Percentiles rank a stretch among this genome's conserved stretches.
These are phyloP conservation scores for Apostichopus parvimensis DNA, from an alignment of 35 echinoderm and acorn worm genomes.

Conservation along the genomic window DNA sequence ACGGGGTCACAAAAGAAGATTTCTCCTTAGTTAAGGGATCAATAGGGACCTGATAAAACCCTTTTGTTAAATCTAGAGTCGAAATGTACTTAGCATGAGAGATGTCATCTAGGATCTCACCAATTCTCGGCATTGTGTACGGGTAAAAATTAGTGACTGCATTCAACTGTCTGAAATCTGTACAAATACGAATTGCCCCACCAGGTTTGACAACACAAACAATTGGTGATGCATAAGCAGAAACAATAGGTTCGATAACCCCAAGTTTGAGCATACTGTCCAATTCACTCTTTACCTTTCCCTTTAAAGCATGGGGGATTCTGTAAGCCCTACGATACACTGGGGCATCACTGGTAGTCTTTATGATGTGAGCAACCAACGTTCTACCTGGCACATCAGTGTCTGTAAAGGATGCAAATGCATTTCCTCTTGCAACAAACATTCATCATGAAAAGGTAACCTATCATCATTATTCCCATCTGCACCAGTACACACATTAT, in stretches of 20 bases:
- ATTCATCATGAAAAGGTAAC: not conserved
- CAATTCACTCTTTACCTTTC: conserved; percentile 35
- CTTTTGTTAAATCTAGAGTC: conserved; percentile 14
- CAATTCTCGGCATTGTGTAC: too few relatives aligned
- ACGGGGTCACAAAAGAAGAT: conserved; percentile 37
- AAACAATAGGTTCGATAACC: not conserved
- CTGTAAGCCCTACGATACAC: conserved; percentile 42
- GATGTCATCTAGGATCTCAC: conserved; percentile 12
- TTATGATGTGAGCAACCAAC: not conserved
- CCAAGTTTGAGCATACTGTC: conserved; percentile 55
- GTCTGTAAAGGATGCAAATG: not conserved
- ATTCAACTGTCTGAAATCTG: conserved; percentile 47
- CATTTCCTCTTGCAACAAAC: not conserved
- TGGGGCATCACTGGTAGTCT: not conserved
- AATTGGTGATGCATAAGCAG: too few relatives aligned
- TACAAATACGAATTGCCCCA: conserved; percentile 53
- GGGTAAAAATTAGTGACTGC: conserved; percentile 62
- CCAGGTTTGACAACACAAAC: conserved; percentile 42
- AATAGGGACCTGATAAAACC: conserved; percentile 38
- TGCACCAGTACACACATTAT: not conserved
- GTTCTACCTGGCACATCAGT: conserved; percentile 2
- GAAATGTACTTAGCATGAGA: conserved; percentile 29
- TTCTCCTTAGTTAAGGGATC: conserved; percentile 20
- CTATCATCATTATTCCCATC: not conserved
- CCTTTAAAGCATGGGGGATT: conserved; percentile 45